A percentile compares a stretch with the other conserved stretches of the same genome.
Evolutionary conservation across 2,888 invertebrate species (phyloP).

Genomic region (Orchesella flavescens): DNA sequence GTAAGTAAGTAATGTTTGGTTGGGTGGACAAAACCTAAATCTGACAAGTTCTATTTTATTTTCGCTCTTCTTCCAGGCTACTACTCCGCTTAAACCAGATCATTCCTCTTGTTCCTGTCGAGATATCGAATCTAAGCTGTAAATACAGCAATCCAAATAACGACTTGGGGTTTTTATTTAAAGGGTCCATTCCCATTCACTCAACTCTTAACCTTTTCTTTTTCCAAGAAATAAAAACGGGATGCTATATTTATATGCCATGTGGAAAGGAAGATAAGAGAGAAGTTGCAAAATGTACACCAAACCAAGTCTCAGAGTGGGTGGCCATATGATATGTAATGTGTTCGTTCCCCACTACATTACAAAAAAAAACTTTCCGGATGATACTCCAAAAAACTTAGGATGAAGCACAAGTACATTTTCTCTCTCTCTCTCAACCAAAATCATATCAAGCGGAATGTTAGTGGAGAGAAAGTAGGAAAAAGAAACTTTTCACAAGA

Average conservation of each 20-base stretch:
- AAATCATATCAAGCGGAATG: slow-evolving; percentile 18
- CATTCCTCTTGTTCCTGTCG: slow-evolving; percentile 53
- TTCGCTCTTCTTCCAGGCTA: not conserved
- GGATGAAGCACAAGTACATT: slow-evolving; percentile 19
- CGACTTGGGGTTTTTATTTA: not conserved
- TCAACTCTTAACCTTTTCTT: not conserved
- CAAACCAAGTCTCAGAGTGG: not conserved
- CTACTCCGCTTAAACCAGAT: not conserved
- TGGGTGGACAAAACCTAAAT: slow-evolving; percentile 59
- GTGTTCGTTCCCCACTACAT: not conserved
- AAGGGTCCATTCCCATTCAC: not conserved
- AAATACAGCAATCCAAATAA: slow-evolving; percentile 13
- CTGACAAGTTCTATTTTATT: slow-evolving; percentile 55
- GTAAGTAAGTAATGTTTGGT: slow-evolving; percentile 46
- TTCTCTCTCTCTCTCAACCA: slow-evolving; percentile 19
- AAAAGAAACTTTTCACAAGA: slow-evolving; percentile 47
- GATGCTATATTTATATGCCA: not conserved
- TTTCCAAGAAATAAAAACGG: not conserved
- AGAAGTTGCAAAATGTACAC: slow-evolving; percentile 6
- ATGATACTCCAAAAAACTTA: slow-evolving; percentile 40
- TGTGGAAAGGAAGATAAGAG: not conserved
- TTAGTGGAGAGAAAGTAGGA: slow-evolving; percentile 2
- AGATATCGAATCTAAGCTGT: slow-evolving; percentile 38
- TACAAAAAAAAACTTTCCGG: slow-evolving; percentile 10
- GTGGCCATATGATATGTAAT: slow-evolving; percentile 15